Evolutionary conservation across 1,140 invertebrate species (phyloP).

Genomic region (Drosophila tropicalis): DNA sequence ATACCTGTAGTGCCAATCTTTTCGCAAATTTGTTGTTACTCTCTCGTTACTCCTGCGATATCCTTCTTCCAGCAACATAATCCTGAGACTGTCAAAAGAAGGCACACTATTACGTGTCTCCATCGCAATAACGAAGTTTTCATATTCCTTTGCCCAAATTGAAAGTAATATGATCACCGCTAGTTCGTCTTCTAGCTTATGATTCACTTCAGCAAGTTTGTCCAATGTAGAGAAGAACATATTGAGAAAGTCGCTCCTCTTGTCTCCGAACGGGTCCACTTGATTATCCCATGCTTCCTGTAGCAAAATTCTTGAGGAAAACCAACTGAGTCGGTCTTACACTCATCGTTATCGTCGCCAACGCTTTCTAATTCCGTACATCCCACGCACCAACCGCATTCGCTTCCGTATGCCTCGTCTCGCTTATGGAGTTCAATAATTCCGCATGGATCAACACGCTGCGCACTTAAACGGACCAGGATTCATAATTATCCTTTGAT

Average conservation of each 20-base stretch:
- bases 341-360: background rate
- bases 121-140: too few relatives aligned
- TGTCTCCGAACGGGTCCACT: background rate
- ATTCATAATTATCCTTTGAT: background rate
- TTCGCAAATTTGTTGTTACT: background rate
- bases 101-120: too few relatives aligned
- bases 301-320: background rate
- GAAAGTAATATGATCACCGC: too few relatives aligned
- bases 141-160: too few relatives aligned
- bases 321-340: background rate
- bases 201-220: too few relatives aligned
- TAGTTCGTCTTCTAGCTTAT: background rate
- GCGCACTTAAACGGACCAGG: background rate
- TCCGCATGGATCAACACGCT: conserved; percentile 3
- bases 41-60: too few relatives aligned
- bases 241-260: background rate
- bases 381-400: background rate
- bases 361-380: background rate
- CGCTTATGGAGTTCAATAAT: background rate
- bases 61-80: too few relatives aligned
- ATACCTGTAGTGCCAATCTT: conserved; percentile 5
- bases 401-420: background rate
- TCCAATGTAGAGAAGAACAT: background rate
- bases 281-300: background rate
- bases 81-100: too few relatives aligned